Evolutionary conservation across 2,113 vertebrate genomes (phyloP), one percentile per base, ranked within the genome.

Genomic region (Ranitomeya variabilis): DNA sequence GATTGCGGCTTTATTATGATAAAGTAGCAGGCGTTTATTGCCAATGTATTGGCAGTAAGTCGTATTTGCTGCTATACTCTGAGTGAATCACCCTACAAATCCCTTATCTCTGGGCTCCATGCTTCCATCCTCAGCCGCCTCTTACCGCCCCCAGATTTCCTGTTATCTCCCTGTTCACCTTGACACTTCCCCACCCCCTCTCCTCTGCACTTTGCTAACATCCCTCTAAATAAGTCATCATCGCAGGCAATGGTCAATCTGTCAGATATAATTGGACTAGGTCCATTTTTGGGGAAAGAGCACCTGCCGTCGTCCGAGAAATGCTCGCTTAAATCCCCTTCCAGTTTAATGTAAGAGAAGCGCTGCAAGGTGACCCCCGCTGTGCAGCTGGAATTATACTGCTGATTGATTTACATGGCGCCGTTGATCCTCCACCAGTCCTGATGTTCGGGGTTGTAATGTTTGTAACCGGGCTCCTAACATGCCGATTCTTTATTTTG

Each of bases 251-350:
- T 67, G 64, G 54, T 82, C 79, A 73, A 69, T 87, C 62, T 87
- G 86, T 82, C 86, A 82, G 86, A 52, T 60, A 74, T 87, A 87
- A 87, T 87, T 87, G 86, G 66, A 81, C n/a, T 26, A 66, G 86
- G n/a, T 62, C 15, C 12, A 57, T 23, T 18, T 52, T 31, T 45
- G 79, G 54, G 37, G 37, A 52, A 55, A 31, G n/a, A 71, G 23
- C 66, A 87, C 66, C 86, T 87, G 52, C 86, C 86, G 23, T 62
- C 55, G 45, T 21, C 45, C 14, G 85, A 10, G 6, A 13, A 67
- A 55, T 45, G 13, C 85, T 79, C 21, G 7, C 45, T 12, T 73
- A 59, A 31, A 60, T 74, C 55, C 67, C 60, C 67, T 73, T 76
- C 15, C 31, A 80, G 78, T 67, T 73, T 51, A 6, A 16, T 9